phyloP scores from a whole-genome alignment of 1,140 invertebrate genomes.

The Zaprionus taronus region DNA sequence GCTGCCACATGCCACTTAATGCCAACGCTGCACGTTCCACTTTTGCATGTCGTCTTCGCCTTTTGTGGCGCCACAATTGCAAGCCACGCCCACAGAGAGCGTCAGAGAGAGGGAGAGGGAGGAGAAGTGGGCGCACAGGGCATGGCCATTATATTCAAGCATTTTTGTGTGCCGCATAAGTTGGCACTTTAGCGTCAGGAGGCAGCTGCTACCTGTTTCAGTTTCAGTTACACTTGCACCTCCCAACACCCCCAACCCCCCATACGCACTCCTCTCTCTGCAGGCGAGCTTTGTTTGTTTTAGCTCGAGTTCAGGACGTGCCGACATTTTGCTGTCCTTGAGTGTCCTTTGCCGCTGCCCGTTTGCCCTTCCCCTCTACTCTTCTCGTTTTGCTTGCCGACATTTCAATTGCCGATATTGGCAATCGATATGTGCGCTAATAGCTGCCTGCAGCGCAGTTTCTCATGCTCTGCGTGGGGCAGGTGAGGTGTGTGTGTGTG shows the following conservation, averaged over 20 bases:
- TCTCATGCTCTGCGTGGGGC: neutral
- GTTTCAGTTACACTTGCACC: constrained; percentile 35
- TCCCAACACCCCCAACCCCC: neutral
- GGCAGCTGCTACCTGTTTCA: constrained; percentile 70
- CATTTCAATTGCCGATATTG: constrained; percentile 70
- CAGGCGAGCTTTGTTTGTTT: constrained; percentile 33
- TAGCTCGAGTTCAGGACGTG: constrained; percentile 33
- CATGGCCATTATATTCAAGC: constrained; percentile 77
- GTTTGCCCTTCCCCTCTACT: neutral
- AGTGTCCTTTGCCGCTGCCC: neutral
- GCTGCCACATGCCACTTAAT: constrained; percentile 81
- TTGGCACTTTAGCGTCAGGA: constrained; percentile 78
- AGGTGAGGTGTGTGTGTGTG: neutral
- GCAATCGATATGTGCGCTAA: constrained; percentile 61
- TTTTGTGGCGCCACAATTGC: constrained; percentile 69
- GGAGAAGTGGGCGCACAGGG: constrained; percentile 4
- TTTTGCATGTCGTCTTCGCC: constrained; percentile 65
- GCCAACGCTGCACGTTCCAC: constrained; percentile 78
- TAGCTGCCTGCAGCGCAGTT: constrained; percentile 4
- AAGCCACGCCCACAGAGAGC: constrained; percentile 40
- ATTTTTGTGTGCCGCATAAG: constrained; percentile 74
- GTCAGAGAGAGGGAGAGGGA: neutral
- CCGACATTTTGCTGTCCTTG: constrained; percentile 49
- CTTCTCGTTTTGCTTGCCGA: constrained; percentile 12
- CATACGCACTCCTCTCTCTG: neutral